phyloP scores from a whole-genome alignment of 2,797 vertebrate genomes.

The Chelonia mydas region DNA sequence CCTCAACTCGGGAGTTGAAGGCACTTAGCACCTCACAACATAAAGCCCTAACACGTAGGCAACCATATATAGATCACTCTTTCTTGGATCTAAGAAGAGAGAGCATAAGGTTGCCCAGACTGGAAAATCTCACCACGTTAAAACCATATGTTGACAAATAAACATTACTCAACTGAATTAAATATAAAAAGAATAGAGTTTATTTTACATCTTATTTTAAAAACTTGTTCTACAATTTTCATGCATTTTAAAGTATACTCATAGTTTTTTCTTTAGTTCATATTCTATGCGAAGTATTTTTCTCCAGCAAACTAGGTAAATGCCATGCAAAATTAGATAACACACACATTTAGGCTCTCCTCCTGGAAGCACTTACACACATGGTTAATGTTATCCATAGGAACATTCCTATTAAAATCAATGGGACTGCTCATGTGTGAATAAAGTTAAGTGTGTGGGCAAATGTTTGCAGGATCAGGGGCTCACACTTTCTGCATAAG shows the following conservation, averaged over 20 bases:
- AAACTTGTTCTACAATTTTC: conserved; percentile 12
- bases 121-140: conserved; percentile 64
- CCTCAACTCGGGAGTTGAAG: not conserved
- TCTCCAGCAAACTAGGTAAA: not conserved
- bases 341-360: not conserved
- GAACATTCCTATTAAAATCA: not conserved
- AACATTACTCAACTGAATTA: conserved; percentile 28
- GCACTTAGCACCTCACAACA: conserved; percentile 61
- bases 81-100: conserved; percentile 59
- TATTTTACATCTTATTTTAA: conserved; percentile 24
- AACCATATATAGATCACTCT: conserved; percentile 66
- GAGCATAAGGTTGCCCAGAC: conserved; percentile 63
- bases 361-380: not conserved
- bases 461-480: not conserved
- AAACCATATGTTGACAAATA: conserved; percentile 57
- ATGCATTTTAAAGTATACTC: not conserved
- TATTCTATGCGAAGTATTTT: not conserved
- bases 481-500: not conserved
- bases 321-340: not conserved
- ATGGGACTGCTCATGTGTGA: not conserved
- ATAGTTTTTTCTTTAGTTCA: not conserved
- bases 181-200: conserved; percentile 32
- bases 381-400: not conserved
- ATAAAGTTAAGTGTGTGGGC: not conserved
- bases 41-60: conserved; percentile 54